Evolutionary conservation across 2,797 vertebrate species (phyloP).

Genomic region (Coreius guichenoti): DNA sequence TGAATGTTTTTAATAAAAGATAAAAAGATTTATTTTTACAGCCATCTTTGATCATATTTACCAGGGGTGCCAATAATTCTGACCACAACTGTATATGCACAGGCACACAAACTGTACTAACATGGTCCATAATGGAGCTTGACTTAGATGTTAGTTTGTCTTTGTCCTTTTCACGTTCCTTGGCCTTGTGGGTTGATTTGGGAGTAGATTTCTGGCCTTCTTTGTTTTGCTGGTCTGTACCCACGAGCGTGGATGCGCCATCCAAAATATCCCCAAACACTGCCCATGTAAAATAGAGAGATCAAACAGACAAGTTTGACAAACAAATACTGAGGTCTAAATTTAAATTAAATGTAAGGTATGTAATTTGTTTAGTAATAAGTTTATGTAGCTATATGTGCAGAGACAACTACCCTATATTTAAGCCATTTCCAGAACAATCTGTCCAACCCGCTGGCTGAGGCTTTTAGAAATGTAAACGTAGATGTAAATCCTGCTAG

Average conservation of each 20-base stretch:
- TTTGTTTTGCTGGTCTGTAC: constrained; percentile 56
- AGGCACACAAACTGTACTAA: constrained; percentile 50
- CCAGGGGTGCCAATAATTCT: too few species aligned
- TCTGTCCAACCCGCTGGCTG: neutral
- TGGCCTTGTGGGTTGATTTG: constrained; percentile 77
- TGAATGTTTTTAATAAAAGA: too few species aligned
- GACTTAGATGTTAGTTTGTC: constrained; percentile 76
- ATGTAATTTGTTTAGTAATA: too few species aligned
- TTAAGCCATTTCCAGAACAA: neutral
- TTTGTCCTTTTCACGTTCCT: constrained; percentile 75
- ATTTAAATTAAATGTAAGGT: neutral
- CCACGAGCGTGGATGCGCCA: constrained; percentile 63
- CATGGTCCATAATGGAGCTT: constrained; percentile 69
- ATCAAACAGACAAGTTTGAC: constrained; percentile 5
- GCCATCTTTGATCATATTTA: too few species aligned
- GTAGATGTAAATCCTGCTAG: constrained; percentile 67
- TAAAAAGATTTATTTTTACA: too few species aligned
- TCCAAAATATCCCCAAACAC: constrained; percentile 71
- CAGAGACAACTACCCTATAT: neutral
- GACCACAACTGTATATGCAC: constrained; percentile 6
- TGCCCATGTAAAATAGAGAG: constrained; percentile 52
- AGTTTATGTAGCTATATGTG: neutral
- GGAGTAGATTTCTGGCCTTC: constrained; percentile 74
- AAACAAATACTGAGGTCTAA: neutral
- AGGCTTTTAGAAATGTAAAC: neutral